These are phyloP conservation scores for Saimiri boliviensis DNA, from an alignment of 2,113 vertebrate genomes.

Conservation along the genomic window DNA sequence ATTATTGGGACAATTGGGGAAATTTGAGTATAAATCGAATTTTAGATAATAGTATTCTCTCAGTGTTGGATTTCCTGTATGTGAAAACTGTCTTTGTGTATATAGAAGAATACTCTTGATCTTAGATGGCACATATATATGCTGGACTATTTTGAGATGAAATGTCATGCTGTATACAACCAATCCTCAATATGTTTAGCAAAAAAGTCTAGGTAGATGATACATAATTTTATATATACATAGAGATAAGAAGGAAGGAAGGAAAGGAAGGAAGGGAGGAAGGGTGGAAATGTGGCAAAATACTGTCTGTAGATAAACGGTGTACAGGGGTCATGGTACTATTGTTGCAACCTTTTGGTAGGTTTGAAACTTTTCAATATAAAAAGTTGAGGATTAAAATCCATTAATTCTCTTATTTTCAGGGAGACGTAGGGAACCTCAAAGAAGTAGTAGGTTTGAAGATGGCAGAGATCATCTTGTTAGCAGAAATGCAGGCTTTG, in stretches of 20 bases:
- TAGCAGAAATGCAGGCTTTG: background rate
- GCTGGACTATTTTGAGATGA: background rate
- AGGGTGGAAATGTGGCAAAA: background rate
- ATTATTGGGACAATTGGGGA: background rate
- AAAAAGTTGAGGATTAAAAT: background rate
- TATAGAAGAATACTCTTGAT: background rate
- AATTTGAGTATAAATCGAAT: background rate
- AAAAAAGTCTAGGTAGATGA: background rate
- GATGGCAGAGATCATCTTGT: background rate
- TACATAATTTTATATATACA: background rate
- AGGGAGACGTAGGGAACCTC: background rate
- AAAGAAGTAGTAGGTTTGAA: background rate
- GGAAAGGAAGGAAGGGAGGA: no score
- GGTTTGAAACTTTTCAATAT: background rate
- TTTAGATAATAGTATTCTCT: background rate
- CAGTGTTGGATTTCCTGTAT: background rate
- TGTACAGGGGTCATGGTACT: background rate
- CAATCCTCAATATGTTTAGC: background rate
- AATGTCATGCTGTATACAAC: background rate
- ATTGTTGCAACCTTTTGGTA: background rate
- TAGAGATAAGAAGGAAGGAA: background rate
- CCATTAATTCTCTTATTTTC: background rate
- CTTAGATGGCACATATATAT: background rate
- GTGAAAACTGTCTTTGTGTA: background rate
- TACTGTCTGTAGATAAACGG: background rate